Percentiles rank a stretch among this genome's conserved stretches.
Evolutionary conservation across 92 coral and sea anemone genomes (phyloP).

Genomic region (Palythoa caribaeorum): DNA sequence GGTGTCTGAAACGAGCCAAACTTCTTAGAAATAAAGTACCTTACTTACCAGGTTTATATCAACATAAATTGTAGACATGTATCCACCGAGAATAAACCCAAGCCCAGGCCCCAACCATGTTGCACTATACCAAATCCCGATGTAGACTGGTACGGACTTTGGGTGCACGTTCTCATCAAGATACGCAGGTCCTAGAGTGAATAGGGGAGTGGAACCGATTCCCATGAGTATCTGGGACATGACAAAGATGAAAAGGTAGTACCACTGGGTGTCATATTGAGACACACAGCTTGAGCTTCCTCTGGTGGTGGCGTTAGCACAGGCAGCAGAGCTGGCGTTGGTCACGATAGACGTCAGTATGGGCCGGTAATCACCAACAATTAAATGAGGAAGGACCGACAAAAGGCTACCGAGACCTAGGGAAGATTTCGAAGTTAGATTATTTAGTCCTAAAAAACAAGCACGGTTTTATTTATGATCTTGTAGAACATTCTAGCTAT

Average conservation of each 20-base stretch:
- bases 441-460: neutral
- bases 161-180: slow-evolving; percentile 93
- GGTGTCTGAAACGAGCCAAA: no score
- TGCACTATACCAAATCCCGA: slow-evolving; percentile 73
- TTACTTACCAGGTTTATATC: slow-evolving; percentile 65
- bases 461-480: neutral
- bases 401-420: slow-evolving; percentile 73
- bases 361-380: slow-evolving; percentile 75
- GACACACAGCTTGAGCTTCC: slow-evolving; percentile 62
- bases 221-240: slow-evolving; percentile 89
- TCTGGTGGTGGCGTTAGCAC: slow-evolving; percentile 36
- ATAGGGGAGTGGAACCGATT: slow-evolving; percentile 94
- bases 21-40: neutral
- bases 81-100: slow-evolving; percentile 81
- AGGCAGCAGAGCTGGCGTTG: neutral
- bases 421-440: neutral
- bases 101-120: slow-evolving; percentile 77
- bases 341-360: neutral
- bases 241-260: slow-evolving; percentile 74
- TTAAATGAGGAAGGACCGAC: slow-evolving; percentile 79
- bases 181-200: slow-evolving; percentile 91
- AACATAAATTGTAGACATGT: slow-evolving; percentile 60
- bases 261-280: slow-evolving; percentile 73
- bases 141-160: slow-evolving; percentile 62
- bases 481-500: no score